Conservation (phyloP, 2,797 vertebrate genomes). For the Eulemur coronatus region DNA sequence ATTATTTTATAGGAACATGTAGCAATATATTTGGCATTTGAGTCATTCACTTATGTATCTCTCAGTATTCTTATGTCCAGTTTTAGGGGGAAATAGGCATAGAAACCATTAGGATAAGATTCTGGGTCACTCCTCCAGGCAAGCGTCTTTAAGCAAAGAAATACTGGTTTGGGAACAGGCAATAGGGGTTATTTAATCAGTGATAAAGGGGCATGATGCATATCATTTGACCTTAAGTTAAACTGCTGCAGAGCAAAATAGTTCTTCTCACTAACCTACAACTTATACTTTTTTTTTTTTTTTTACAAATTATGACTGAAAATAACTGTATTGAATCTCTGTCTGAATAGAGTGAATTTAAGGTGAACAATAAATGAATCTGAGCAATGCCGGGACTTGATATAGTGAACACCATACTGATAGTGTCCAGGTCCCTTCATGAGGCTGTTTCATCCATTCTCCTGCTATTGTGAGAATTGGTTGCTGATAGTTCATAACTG, state of each 20-base stretch:
- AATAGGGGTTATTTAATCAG: neutral
- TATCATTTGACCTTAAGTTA: neutral
- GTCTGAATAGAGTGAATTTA: neutral
- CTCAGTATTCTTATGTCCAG: neutral
- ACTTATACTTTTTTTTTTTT: too few species aligned
- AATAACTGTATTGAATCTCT: neutral
- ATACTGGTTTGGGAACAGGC: too few species aligned
- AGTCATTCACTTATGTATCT: neutral
- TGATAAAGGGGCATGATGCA: neutral
- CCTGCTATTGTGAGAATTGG: neutral
- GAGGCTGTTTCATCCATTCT: neutral
- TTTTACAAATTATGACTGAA: neutral
- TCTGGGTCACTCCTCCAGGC: neutral
- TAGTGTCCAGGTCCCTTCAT: neutral
- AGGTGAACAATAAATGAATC: neutral
- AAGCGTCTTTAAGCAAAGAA: neutral
- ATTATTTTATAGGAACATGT: neutral
- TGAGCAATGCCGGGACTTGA: neutral
- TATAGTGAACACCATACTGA: rapidly evolving
- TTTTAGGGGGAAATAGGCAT: neutral
- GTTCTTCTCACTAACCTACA: neutral
- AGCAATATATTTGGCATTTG: neutral
- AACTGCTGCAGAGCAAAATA: neutral
- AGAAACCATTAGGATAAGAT: neutral
- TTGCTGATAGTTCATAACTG: neutral